Conservation (phyloP, 2,113 vertebrate genomes). For the Brachyhypopomus gauderio region DNA sequence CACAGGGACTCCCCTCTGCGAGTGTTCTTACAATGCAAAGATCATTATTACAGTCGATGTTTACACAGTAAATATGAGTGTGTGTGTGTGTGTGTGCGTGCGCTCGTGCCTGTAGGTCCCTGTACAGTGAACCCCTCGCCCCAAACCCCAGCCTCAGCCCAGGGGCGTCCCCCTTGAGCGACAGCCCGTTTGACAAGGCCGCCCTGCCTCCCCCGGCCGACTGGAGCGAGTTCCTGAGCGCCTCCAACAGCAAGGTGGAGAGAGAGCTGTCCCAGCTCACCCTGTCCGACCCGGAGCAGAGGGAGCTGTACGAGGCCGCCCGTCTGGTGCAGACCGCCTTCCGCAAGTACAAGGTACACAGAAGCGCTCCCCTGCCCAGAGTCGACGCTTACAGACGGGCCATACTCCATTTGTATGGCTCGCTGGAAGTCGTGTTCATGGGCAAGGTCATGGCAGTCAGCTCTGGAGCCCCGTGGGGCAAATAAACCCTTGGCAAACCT, state of each 20-base stretch:
- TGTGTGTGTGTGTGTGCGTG: constrained; percentile 24
- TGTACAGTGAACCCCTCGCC: constrained; percentile 88
- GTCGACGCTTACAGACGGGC: neutral
- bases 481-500: constrained; percentile 6
- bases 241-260: constrained; percentile 95
- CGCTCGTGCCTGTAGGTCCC: constrained; percentile 75
- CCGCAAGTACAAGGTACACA: constrained; percentile 95
- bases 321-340: constrained; percentile 97
- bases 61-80: neutral
- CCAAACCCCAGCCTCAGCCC: constrained; percentile 93
- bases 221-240: constrained; percentile 96
- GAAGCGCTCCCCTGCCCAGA: constrained; percentile 53
- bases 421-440: constrained; percentile 24
- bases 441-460: constrained; percentile 27
- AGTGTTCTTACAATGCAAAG: neutral
- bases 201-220: constrained; percentile 90
- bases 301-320: constrained; percentile 96
- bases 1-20: neutral
- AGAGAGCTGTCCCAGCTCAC: constrained; percentile 96
- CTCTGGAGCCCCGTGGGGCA: neutral
- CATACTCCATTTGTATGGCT: neutral
- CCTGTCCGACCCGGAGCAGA: constrained; percentile 95
- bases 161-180: constrained; percentile 82
- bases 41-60: neutral
- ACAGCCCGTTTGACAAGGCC: constrained; percentile 86